Conservation (phyloP, 1,140 invertebrate genomes). For the Achroia grisella region DNA sequence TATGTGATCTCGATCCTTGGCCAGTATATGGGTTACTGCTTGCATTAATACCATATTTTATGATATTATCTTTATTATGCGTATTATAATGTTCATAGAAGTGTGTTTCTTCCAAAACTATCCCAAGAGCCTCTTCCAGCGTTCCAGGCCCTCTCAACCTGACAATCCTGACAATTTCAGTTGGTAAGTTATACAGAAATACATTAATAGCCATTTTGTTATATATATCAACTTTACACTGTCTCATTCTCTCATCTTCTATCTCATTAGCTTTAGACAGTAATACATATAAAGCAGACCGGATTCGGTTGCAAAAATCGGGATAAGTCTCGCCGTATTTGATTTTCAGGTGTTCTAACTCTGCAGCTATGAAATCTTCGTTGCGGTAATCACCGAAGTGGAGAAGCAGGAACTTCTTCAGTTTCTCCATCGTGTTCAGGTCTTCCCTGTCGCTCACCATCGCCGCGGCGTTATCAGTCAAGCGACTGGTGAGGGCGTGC, state of each 20-base stretch:
- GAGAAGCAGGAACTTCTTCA: not conserved
- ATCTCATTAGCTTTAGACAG: not conserved
- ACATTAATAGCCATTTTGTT: not conserved
- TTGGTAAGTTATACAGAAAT: not conserved
- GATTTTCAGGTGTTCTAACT: not conserved
- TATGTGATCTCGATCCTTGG: too few relatives aligned
- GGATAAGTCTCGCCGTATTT: not conserved
- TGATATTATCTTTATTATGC: not conserved
- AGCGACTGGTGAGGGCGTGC: not conserved
- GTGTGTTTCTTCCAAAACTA: conserved; percentile 1
- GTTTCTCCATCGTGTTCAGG: not conserved
- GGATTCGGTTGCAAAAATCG: not conserved
- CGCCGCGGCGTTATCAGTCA: not conserved
- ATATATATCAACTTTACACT: not conserved
- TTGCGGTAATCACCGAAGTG: not conserved
- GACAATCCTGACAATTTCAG: not conserved
- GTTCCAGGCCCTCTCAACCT: not conserved
- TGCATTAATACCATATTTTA: too few relatives aligned
- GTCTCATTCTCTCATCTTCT: not conserved
- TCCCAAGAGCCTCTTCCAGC: not conserved
- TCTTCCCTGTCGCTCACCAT: not conserved
- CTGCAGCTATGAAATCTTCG: not conserved
- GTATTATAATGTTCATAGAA: not conserved
- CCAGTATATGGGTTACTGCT: too few relatives aligned
- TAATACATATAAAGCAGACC: not conserved